These are phyloP conservation scores for Tetraneura akinire DNA, from an alignment of 1,140 invertebrate genomes.

Conservation along the genomic window DNA sequence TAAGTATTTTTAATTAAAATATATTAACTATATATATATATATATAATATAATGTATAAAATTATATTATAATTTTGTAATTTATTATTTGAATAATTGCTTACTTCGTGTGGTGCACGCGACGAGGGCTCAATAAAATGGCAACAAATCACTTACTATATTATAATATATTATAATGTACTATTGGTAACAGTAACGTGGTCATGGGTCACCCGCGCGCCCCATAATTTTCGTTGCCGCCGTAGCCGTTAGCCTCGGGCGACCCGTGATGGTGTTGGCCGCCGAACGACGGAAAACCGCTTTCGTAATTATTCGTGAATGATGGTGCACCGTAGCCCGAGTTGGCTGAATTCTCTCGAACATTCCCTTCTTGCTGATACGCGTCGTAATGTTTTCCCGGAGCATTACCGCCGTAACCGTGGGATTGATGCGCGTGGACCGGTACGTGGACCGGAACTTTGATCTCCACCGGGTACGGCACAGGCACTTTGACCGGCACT, in stretches of 20 bases:
- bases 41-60: no score
- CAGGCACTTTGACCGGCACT: conserved; percentile 62
- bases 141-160: conserved; percentile 50
- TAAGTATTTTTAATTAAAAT: no score
- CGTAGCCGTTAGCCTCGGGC: conserved; percentile 55
- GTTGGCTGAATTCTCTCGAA: conserved; percentile 54
- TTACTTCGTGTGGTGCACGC: background rate
- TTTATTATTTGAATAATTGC: no score
- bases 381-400: conserved; percentile 48
- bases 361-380: conserved; percentile 53
- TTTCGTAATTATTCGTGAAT: background rate
- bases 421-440: conserved; percentile 61
- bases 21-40: no score
- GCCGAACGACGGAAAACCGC: background rate
- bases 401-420: conserved; percentile 54
- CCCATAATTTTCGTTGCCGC: conserved; percentile 54
- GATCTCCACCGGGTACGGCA: conserved; percentile 59
- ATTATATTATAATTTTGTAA: no score
- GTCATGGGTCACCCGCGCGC: background rate
- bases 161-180: no score
- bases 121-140: conserved; percentile 21
- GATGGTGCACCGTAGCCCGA: conserved; percentile 2
- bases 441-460: conserved; percentile 62
- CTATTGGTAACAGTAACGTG: conserved; percentile 26
- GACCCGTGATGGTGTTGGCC: conserved; percentile 46